These are phyloP conservation scores for Monochamus saltuarius DNA, from an alignment of 1,140 invertebrate genomes.

Conservation along the genomic window DNA sequence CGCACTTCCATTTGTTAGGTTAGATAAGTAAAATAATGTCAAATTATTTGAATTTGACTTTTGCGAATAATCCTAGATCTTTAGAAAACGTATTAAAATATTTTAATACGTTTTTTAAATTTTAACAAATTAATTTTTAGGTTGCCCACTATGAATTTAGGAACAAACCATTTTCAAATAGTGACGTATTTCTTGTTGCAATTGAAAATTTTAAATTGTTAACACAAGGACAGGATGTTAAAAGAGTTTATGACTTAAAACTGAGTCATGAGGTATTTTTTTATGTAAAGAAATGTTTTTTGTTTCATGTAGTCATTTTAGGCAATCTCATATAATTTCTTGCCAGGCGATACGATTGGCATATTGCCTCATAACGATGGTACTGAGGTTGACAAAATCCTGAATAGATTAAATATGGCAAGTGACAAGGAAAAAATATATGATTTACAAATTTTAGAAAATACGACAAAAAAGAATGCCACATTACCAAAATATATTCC, in stretches of 20 bases:
- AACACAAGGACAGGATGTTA: constrained; percentile 37
- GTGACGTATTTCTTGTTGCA: constrained; percentile 23
- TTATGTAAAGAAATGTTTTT: constrained; percentile 10
- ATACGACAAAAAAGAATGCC: constrained; percentile 34
- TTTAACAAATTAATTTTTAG: too few species aligned
- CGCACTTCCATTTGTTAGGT: constrained; percentile 1
- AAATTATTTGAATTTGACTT: constrained; percentile 1
- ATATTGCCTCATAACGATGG: constrained; percentile 41
- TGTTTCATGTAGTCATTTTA: constrained; percentile 17
- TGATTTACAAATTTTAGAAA: constrained; percentile 27
- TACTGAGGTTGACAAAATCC: constrained; percentile 35
- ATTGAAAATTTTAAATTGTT: constrained; percentile 27
- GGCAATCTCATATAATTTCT: constrained; percentile 28
- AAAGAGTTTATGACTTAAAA: constrained; percentile 33
- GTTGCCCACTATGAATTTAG: constrained; percentile 6
- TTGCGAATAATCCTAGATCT: not conserved
- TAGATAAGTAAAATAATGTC: constrained; percentile 1
- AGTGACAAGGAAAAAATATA: constrained; percentile 28
- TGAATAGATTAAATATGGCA: constrained; percentile 32
- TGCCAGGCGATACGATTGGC: constrained; percentile 44
- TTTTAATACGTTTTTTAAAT: too few species aligned
- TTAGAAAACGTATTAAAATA: too few species aligned
- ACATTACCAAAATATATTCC: constrained; percentile 53
- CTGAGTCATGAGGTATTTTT: constrained; percentile 27
- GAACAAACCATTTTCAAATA: constrained; percentile 32